Evolutionary conservation across 2,113 vertebrate species (phyloP), one percentile per base, ranked within the genome.

Genomic region (Grammomys dolichurus): DNA sequence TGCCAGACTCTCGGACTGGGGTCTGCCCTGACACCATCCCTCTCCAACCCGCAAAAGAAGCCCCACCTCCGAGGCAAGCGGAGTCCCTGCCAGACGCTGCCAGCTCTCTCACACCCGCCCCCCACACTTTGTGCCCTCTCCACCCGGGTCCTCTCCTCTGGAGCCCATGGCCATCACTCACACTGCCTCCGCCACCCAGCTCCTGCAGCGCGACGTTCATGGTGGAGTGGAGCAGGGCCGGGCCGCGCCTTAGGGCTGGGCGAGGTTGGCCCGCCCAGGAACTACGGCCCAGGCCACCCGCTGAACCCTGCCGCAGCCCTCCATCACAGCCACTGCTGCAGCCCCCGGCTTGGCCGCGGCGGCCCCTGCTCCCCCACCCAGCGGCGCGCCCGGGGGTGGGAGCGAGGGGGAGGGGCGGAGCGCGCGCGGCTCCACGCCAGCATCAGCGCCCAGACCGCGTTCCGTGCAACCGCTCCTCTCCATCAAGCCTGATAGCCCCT

Each of bases 121-220:
- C 26, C 43, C 33, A 54, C 7, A 48, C 84, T 72, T 58, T 43
- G 20, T 48, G 17, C 40, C 56, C 58, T 28, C 2, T 60, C 58
- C 65, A 19, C 91, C 72, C 5, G 5, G 40, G 31, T 22, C 40
- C 58, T 56, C 76, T 40, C 13, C 73, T 60, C 13, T 0, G 80
- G 56, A 67, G 56, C 78, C 91, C n/a, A 0, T 43, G 63, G 69
- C 48, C 56, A 54, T 63, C 51, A 89, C 97, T 92, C 98, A 98
- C 97, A 46, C 89, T 85, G 91, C 98, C 94, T 97, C 97, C 97
- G 95, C 97, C 95, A 95, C 98, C 97, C 95, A 98, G 98, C 82
- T 98, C 98, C 96, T 98, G 98, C 88, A 98, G 98, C 87, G 98
- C 98, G 73, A 98, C 98, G 97, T 96, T 98, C 98, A 98, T 98